These are phyloP conservation scores for Drosophila arizonae DNA, from an alignment of 1,140 invertebrate species.

Conservation along the genomic window DNA sequence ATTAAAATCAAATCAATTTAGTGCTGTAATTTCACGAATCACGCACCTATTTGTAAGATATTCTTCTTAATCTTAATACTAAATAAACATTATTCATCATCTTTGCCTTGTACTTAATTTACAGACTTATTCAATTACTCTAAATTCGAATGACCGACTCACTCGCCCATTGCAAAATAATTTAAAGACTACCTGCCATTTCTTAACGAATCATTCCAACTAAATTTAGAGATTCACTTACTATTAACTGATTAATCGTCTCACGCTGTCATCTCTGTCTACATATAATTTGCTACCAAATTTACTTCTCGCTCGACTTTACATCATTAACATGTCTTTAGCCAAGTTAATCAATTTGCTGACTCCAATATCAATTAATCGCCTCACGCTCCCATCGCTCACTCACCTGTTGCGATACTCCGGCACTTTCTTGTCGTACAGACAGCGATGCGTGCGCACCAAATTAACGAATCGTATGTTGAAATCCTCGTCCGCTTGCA, in stretches of 20 bases:
- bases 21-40: background rate
- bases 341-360: no score
- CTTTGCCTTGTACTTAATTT: no score
- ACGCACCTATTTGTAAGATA: background rate
- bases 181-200: no score
- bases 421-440: constrained; percentile 81
- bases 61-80: no score
- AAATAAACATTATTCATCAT: no score
- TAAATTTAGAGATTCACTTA: background rate
- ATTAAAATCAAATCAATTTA: background rate
- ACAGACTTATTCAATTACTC: no score
- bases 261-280: background rate
- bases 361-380: no score
- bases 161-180: no score
- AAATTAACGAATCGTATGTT: constrained; percentile 82
- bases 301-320: background rate
- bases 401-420: constrained; percentile 81
- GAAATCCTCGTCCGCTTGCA: constrained; percentile 82
- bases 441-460: constrained; percentile 75
- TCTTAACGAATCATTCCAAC: no score
- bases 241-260: background rate
- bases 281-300: background rate
- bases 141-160: no score
- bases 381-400: constrained; percentile 10
- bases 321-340: no score